These are phyloP conservation scores for Cirrhinus mrigala DNA, from an alignment of 2,797 vertebrate species.

Conservation along the genomic window DNA sequence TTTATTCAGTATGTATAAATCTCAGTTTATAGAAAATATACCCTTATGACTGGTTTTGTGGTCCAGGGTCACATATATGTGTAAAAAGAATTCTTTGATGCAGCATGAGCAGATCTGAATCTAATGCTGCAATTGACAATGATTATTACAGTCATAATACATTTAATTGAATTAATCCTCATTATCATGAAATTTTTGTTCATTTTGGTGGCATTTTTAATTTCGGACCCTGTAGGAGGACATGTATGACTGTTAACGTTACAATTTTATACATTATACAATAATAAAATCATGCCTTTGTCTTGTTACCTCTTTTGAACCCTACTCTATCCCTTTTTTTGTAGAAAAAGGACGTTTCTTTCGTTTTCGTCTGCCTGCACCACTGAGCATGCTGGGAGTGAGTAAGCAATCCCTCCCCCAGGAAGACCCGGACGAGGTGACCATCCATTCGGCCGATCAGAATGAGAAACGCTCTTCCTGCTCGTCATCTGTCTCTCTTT, in stretches of 20 bases:
- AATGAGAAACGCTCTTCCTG: conserved; percentile 68
- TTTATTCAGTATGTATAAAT: too few relatives aligned
- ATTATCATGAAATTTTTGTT: not conserved
- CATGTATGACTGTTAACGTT: not conserved
- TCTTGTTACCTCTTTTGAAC: not conserved
- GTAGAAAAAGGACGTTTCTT: conserved; percentile 87
- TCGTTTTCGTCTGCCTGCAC: conserved; percentile 88
- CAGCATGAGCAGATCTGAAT: not conserved
- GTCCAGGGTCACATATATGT: not conserved
- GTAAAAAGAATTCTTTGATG: not conserved
- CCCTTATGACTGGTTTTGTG: too few relatives aligned
- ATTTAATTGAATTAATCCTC: not conserved
- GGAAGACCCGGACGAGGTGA: conserved; percentile 92
- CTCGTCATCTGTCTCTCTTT: conserved; percentile 79
- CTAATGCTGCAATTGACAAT: not conserved
- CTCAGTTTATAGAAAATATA: too few relatives aligned
- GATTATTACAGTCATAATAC: not conserved
- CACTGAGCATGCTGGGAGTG: conserved; percentile 87
- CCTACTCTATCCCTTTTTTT: conserved; percentile 1
- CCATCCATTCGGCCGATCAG: conserved; percentile 90
- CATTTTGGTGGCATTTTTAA: not conserved
- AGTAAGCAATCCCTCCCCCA: conserved; percentile 95
- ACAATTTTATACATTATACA: not conserved
- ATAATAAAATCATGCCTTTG: not conserved
- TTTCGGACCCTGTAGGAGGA: not conserved